Conservation (phyloP, 2,888 invertebrate species). For the Byasa hedistus region DNA sequence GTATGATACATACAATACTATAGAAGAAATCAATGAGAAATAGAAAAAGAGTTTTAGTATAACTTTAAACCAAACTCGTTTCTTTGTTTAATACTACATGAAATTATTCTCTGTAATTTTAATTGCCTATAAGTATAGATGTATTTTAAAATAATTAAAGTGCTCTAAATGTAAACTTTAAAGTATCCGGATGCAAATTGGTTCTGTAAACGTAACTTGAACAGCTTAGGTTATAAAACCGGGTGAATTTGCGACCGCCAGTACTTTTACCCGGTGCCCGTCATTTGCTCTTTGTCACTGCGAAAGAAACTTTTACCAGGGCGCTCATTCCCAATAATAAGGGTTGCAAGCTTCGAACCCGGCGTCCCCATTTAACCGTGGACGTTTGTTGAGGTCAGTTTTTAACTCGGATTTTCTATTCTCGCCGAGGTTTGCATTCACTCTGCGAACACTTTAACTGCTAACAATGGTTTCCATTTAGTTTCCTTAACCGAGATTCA, state of each 20-base stretch:
- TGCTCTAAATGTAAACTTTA: background rate
- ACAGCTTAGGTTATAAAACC: constrained; percentile 5
- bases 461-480: constrained; percentile 17
- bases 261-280: constrained; percentile 10
- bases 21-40: too few relatives aligned
- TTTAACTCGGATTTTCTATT: constrained; percentile 15
- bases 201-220: constrained; percentile 5
- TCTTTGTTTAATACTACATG: too few relatives aligned
- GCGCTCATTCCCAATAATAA: constrained; percentile 18
- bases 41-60: too few relatives aligned
- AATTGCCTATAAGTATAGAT: too few relatives aligned
- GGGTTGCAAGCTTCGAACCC: constrained; percentile 18
- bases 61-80: too few relatives aligned
- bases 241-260: constrained; percentile 11
- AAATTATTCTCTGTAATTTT: too few relatives aligned
- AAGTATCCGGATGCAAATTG: background rate
- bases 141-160: background rate
- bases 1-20: too few relatives aligned
- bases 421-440: constrained; percentile 8
- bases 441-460: constrained; percentile 7
- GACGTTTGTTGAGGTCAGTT: constrained; percentile 24
- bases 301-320: constrained; percentile 15
- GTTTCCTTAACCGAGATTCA: constrained; percentile 6
- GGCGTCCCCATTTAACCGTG: constrained; percentile 14
- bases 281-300: constrained; percentile 20